These are phyloP conservation scores for Drosophila fuyamai DNA, from an alignment of 1,140 invertebrate species.

Conservation along the genomic window DNA sequence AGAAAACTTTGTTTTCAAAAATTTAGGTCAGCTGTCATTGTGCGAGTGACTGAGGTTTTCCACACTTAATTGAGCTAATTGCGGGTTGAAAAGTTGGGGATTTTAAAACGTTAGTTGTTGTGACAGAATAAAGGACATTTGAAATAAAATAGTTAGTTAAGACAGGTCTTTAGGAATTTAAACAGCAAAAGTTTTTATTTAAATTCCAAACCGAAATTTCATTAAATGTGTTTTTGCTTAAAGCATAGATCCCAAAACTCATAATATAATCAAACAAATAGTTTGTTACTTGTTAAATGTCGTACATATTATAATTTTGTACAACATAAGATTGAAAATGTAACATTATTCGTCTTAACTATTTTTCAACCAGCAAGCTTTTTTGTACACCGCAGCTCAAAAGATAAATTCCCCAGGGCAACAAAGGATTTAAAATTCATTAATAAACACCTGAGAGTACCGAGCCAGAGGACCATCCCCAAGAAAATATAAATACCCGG, in stretches of 20 bases:
- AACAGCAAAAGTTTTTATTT: no score
- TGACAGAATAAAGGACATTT: conserved; percentile 11
- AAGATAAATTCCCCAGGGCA: conserved; percentile 6
- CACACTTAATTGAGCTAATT: conserved; percentile 54
- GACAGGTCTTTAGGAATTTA: no score
- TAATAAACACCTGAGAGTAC: conserved; percentile 30
- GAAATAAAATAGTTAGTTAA: no score
- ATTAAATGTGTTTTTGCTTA: no score
- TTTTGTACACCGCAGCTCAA: conserved; percentile 2
- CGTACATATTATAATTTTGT: no score
- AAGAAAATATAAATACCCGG: conserved; percentile 20
- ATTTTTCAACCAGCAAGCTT: not conserved
- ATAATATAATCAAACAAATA: no score
- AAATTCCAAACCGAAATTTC: no score
- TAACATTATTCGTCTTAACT: no score
- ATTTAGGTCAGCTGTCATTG: conserved; percentile 43
- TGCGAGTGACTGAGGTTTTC: conserved; percentile 28
- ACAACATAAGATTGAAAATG: no score
- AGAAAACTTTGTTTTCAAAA: conserved; percentile 29
- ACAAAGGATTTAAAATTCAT: conserved; percentile 35
- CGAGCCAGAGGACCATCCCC: not conserved
- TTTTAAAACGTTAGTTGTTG: conserved; percentile 14
- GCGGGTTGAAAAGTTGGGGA: conserved; percentile 25
- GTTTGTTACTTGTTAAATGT: no score
- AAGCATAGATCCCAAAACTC: no score